phyloP scores from a whole-genome alignment of 2,797 vertebrate species.

The Sphenopsis melanotis region DNA sequence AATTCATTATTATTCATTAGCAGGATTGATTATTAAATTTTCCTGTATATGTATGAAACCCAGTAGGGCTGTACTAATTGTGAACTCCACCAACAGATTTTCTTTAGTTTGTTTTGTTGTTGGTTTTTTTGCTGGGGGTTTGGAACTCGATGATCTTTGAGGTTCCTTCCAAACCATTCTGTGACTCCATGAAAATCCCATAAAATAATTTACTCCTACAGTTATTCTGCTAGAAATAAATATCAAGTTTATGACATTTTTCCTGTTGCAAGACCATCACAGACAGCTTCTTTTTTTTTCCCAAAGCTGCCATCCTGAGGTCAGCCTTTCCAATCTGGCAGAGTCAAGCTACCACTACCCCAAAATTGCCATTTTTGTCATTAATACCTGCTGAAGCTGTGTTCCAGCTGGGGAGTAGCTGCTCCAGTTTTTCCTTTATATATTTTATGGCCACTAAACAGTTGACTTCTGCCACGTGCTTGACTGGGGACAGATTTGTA shows the following conservation, averaged over 20 bases:
- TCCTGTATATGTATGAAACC: background rate
- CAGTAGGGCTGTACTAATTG: background rate
- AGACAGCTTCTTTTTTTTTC: background rate
- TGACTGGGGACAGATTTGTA: background rate
- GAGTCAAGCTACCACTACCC: background rate
- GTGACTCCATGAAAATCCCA: background rate
- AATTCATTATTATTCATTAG: background rate
- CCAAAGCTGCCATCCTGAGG: background rate
- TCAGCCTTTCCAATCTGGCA: background rate
- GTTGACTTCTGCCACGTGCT: background rate
- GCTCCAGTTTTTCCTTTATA: background rate
- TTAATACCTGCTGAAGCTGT: background rate
- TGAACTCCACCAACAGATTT: background rate
- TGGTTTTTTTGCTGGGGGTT: background rate
- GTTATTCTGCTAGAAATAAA: background rate
- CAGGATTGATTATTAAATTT: background rate
- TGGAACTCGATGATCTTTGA: background rate
- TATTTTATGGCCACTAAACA: background rate
- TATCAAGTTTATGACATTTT: background rate
- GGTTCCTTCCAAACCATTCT: background rate
- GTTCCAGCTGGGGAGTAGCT: background rate
- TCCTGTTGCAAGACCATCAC: background rate
- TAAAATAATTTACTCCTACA: background rate
- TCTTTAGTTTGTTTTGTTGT: background rate
- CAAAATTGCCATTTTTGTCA: background rate